These are phyloP conservation scores for Macrosiphum euphorbiae DNA, from an alignment of 2,888 invertebrate species.

Conservation along the genomic window DNA sequence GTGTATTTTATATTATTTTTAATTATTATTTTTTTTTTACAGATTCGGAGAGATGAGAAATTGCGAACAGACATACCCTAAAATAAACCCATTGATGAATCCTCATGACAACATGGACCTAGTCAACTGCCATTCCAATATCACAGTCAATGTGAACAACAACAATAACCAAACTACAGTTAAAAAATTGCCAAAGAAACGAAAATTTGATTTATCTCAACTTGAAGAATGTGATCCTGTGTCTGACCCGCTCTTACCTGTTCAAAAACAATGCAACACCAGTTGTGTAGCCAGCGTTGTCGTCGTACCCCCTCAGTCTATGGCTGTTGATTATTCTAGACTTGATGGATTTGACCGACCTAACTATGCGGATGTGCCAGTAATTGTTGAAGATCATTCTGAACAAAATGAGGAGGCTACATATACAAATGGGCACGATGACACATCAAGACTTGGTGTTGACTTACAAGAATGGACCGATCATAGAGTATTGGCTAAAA, in stretches of 20 bases:
- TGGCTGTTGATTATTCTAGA: constrained; percentile 76
- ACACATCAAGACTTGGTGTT: constrained; percentile 71
- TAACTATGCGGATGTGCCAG: constrained; percentile 65
- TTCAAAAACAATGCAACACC: constrained; percentile 67
- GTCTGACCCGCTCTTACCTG: constrained; percentile 36
- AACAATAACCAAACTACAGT: constrained; percentile 63
- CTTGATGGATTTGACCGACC: constrained; percentile 65
- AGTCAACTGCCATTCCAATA: constrained; percentile 58
- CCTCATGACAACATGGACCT: constrained; percentile 61
- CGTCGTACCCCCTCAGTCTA: constrained; percentile 74
- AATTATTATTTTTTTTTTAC: background rate
- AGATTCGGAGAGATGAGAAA: constrained; percentile 56
- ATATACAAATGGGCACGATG: constrained; percentile 51
- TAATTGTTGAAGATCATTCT: constrained; percentile 65
- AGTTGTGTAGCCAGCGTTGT: constrained; percentile 67
- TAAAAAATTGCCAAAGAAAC: constrained; percentile 90
- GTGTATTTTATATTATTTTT: background rate
- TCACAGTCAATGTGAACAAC: constrained; percentile 58
- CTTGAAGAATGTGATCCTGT: constrained; percentile 74
- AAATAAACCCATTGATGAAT: constrained; percentile 56
- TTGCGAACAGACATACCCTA: constrained; percentile 57
- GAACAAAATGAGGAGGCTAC: constrained; percentile 53
- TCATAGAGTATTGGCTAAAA: constrained; percentile 90
- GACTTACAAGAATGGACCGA: constrained; percentile 95
- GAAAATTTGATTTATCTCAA: constrained; percentile 86